These are phyloP conservation scores for Phengaris alcon DNA, from an alignment of 2,888 invertebrate genomes.

Conservation along the genomic window DNA sequence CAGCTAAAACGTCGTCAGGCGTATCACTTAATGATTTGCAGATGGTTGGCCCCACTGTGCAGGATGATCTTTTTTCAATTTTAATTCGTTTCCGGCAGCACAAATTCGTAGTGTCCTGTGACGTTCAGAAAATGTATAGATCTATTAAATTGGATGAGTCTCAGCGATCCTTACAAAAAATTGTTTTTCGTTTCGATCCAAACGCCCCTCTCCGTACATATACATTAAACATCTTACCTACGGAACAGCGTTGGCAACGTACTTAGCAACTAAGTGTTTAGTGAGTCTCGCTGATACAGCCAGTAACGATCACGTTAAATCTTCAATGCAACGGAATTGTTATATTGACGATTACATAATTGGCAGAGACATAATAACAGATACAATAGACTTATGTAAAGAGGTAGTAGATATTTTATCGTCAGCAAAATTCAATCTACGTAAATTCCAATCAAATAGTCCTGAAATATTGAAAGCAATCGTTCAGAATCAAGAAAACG, in stretches of 20 bases:
- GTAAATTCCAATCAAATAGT: conserved; percentile 28
- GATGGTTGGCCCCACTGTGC: conserved; percentile 17
- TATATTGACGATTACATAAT: conserved; percentile 4
- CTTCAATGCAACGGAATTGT: background rate
- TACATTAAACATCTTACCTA: background rate
- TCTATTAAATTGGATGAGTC: background rate
- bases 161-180: conserved; percentile 6
- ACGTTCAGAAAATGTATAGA: conserved; percentile 25
- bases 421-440: conserved; percentile 23
- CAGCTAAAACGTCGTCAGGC: conserved; percentile 26
- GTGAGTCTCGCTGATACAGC: background rate
- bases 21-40: conserved; percentile 14
- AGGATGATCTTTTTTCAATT: conserved; percentile 16
- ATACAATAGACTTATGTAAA: conserved; percentile 32
- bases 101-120: conserved; percentile 8
- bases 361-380: background rate
- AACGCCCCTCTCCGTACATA: background rate
- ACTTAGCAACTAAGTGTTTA: conserved; percentile 1
- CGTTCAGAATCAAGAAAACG: background rate
- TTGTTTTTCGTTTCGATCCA: background rate
- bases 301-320: background rate
- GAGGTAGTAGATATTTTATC: too few species aligned
- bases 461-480: conserved; percentile 20
- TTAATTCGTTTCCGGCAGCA: background rate
- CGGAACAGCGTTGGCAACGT: background rate